Evolutionary conservation across 2,113 vertebrate genomes (phyloP).

Genomic region (Melanostigma gelatinosum): DNA sequence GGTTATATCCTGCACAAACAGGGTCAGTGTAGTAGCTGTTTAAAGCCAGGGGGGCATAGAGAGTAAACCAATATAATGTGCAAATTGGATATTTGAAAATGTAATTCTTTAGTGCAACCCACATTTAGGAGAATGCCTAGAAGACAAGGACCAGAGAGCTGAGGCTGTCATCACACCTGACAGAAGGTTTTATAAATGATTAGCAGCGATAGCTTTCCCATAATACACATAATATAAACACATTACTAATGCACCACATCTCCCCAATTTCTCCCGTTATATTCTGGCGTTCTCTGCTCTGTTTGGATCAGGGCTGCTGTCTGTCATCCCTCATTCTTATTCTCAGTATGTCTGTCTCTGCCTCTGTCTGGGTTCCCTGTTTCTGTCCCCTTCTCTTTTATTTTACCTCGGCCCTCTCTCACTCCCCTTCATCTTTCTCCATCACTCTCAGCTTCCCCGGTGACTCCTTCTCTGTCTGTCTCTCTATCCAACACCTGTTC

Average conservation of each 20-base stretch:
- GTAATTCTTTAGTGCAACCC: conserved; percentile 4
- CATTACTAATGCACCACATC: background rate
- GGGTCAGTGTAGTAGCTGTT: background rate
- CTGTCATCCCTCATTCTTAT: conserved; percentile 32
- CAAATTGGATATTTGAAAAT: conserved; percentile 12
- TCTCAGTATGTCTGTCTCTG: conserved; percentile 1
- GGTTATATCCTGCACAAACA: background rate
- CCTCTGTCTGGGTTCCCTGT: conserved; percentile 6
- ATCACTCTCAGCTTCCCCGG: conserved; percentile 31
- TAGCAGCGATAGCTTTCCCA: background rate
- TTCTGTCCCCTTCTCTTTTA: background rate
- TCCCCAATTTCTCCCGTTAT: background rate
- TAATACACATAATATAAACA: conserved; percentile 8
- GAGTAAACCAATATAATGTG: background rate
- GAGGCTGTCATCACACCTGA: background rate
- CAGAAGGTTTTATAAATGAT: background rate
- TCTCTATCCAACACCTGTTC: conserved; percentile 62
- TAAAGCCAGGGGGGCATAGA: background rate
- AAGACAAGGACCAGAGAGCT: conserved; percentile 2
- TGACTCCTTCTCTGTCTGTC: conserved; percentile 45
- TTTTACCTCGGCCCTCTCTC: background rate
- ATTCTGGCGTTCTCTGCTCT: conserved; percentile 11
- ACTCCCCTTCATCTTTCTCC: conserved; percentile 3
- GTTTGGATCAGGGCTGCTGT: background rate
- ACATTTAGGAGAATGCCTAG: background rate